Conservation (phyloP, 2,113 vertebrate species). For the Ranitomeya variabilis region DNA sequence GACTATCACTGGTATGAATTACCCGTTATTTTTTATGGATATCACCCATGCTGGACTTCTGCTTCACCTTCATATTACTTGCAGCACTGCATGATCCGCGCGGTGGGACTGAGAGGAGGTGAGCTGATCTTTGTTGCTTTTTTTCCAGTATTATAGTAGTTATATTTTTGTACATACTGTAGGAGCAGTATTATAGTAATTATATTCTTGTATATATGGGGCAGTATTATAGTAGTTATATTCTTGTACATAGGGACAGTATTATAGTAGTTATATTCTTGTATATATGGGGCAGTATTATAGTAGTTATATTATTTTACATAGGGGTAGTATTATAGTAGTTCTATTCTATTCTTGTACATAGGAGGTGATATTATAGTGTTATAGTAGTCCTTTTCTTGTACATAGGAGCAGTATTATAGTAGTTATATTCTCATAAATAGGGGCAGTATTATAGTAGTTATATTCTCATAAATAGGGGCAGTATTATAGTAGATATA, state of each 20-base stretch:
- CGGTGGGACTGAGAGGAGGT: too few relatives aligned
- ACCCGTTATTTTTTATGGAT: too few relatives aligned
- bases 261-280: too few relatives aligned
- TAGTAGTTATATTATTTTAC: neutral
- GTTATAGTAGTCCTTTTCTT: neutral
- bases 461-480: neutral
- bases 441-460: neutral
- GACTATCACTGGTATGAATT: too few relatives aligned
- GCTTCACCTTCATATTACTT: too few relatives aligned
- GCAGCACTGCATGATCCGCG: too few relatives aligned
- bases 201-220: neutral
- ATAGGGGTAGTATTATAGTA: neutral
- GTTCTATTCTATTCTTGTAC: neutral
- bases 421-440: neutral
- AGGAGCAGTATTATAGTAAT: neutral
- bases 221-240: neutral
- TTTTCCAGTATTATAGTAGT: too few relatives aligned
- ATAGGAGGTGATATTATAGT: neutral
- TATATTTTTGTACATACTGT: too few relatives aligned
- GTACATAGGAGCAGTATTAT: neutral
- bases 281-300: too few relatives aligned
- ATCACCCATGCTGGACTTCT: too few relatives aligned
- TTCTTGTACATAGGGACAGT: neutral
- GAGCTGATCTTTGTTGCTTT: too few relatives aligned
- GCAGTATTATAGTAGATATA: constrained; percentile 1